Evolutionary conservation across 2,888 invertebrate genomes (phyloP), one percentile per base, ranked within the genome.

Genomic region (Plebejus melissa): DNA sequence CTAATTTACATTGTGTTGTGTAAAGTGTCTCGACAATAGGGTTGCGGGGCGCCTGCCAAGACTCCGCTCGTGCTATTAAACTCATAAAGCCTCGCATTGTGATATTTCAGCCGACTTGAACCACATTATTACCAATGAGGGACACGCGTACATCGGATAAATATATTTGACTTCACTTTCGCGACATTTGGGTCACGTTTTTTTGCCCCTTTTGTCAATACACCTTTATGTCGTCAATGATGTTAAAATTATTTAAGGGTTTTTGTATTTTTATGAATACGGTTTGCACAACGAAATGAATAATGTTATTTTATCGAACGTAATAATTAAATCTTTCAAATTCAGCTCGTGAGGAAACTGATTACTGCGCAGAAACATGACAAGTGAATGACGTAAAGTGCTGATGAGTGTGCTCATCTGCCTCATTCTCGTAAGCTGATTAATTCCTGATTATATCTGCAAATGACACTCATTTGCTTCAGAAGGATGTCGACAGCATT

Each of bases 1-100:
- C 50, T 32, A 72, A 50, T 72, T 72, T 72, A 41, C 72, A 72
- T 54, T 72, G 41, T 70, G 50, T 71, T 71, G 71, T 71, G 50
- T 72, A 38, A 69, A 69, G 41, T 22, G 70, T 41, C 70, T 72
- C 72, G 6, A 72, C 46, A 72, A 72, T 50, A 72, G 72, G 50
- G n/a, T 32, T 32, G 50, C 32, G 32, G 50, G 72, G 22, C 32
- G 32, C 9, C 32, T 65, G 50, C 32, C 46, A 50, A 72, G 72
- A 72, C 72, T 72, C 1, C 72, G 50, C 72, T 72, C 2, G 41
- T 46, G 71, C 46, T 36, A 46, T 71, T 71, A 71, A 22, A 41
- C 71, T 46, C 41, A 46, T 71, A 70, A 41, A 38, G 36, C 38
- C 9, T 38, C n/a, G 11, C 72, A 32, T 72, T 72, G 54, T 54